These are phyloP conservation scores for Muntiacus reevesi DNA, from an alignment of 2,113 vertebrate genomes.

Conservation along the genomic window DNA sequence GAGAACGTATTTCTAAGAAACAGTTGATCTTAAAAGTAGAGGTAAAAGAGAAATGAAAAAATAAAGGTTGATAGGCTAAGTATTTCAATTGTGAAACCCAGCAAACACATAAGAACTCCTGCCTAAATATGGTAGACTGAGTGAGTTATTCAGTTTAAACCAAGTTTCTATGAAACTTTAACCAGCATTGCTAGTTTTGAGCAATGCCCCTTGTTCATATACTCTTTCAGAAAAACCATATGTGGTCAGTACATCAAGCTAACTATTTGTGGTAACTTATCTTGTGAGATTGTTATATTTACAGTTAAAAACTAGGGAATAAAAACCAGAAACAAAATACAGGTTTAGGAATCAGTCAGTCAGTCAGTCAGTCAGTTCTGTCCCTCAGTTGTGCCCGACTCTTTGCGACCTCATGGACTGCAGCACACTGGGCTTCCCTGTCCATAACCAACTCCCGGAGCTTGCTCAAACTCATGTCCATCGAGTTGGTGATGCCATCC, in stretches of 20 bases:
- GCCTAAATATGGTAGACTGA: neutral
- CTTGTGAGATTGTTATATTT: neutral
- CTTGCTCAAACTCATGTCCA: neutral
- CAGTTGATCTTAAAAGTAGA: neutral
- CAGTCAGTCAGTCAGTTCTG: no score
- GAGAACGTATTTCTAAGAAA: neutral
- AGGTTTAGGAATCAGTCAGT: neutral
- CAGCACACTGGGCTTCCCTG: no score
- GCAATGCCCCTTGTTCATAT: neutral
- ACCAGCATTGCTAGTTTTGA: neutral
- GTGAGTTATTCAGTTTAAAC: neutral
- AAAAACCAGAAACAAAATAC: neutral
- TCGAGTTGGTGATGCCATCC: neutral
- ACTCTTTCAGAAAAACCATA: neutral
- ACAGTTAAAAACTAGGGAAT: neutral
- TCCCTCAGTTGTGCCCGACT: no score
- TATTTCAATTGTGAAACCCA: neutral
- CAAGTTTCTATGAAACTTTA: neutral
- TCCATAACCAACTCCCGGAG: no score
- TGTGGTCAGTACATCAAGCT: neutral
- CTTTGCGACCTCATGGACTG: no score
- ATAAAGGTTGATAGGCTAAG: neutral
- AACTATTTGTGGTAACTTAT: neutral
- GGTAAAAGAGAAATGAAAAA: neutral
- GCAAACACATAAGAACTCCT: neutral